Evolutionary conservation across 2,888 invertebrate genomes (phyloP), one percentile per base, ranked within the genome.

Genomic region (Calliphora vomitoria): DNA sequence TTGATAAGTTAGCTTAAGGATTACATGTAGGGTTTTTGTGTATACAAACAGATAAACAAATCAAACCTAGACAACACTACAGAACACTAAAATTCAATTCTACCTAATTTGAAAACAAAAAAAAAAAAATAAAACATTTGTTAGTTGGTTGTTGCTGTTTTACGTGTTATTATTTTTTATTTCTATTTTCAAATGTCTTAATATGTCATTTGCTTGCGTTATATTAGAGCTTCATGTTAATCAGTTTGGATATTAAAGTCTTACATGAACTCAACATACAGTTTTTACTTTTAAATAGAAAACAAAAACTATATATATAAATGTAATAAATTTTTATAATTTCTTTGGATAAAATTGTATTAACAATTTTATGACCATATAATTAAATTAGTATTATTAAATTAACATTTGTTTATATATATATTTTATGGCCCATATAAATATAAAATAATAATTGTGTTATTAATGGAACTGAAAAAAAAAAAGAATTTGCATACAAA

Each of bases 1-100:
- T 69, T 86, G 83, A 81, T 76, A 84, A 72, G 83, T 87, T 81
- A 81, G 66, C 60, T 72, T 81, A 72, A 84, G 81, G 83, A 81
- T 87, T 84, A 81, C 71, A 71, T 85, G n/a, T 81, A 47, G 50
- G 71, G 44, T 83, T 78, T 76, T 60, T 55, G 50, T 55, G 55
- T 60, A 68, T 31, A 71, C 18, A 83, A 66, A 72, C 4, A 84
- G 55, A 72, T 79, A 79, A 84, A 55, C 47, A 72, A 53, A 50
- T 72, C 55, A 15, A 62, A 71, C 38, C 4, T 35, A 6, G 1
- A 55, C 13, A 20, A 53, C 1, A 66, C 58, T 60, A 8, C 55
- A 53, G 5, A 38, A 20, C 15, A n/a, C 35, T 18, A 3, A 62
- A 8, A 47, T 11, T 4, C 15, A 5, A 60, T 13, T 38, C 3